phyloP scores from a whole-genome alignment of 2,113 vertebrate genomes.

The Onychostoma macrolepis region DNA sequence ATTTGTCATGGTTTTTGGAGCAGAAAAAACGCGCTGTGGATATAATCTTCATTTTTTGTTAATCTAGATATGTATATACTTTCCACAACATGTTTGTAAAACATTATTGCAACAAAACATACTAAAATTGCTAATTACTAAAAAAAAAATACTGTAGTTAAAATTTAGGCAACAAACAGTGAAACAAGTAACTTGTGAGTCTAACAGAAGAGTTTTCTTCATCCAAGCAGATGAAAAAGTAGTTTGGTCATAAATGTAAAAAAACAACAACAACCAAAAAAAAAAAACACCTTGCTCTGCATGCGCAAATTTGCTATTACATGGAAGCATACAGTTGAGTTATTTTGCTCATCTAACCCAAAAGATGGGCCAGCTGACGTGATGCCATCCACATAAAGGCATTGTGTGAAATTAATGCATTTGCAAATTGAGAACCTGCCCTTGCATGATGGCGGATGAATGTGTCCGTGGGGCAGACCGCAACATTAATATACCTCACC shows the following conservation, averaged over 20 bases:
- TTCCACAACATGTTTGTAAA: background rate
- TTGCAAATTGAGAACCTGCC: constrained; percentile 37
- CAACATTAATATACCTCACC: background rate
- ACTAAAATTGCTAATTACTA: background rate
- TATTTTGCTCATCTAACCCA: background rate
- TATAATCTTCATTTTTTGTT: rapidly evolving
- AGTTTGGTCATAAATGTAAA: background rate
- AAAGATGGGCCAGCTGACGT: background rate
- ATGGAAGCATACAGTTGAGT: background rate
- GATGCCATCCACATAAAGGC: background rate
- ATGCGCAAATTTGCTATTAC: background rate
- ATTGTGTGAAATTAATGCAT: constrained; percentile 36
- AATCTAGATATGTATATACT: background rate
- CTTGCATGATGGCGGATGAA: constrained; percentile 49
- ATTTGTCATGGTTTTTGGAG: background rate
- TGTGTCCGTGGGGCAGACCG: constrained; percentile 37
- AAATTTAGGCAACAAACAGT: background rate
- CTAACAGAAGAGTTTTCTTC: background rate
- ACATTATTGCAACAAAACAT: background rate
- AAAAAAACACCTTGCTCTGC: background rate
- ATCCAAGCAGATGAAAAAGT: background rate
- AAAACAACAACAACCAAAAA: too few relatives aligned
- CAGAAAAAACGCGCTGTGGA: background rate
- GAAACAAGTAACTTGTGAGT: background rate
- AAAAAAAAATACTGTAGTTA: background rate